A percentile compares a stretch with the other conserved stretches of the same genome.
phyloP scores from a whole-genome alignment of 2,797 vertebrate genomes.

The Prionace glauca region DNA sequence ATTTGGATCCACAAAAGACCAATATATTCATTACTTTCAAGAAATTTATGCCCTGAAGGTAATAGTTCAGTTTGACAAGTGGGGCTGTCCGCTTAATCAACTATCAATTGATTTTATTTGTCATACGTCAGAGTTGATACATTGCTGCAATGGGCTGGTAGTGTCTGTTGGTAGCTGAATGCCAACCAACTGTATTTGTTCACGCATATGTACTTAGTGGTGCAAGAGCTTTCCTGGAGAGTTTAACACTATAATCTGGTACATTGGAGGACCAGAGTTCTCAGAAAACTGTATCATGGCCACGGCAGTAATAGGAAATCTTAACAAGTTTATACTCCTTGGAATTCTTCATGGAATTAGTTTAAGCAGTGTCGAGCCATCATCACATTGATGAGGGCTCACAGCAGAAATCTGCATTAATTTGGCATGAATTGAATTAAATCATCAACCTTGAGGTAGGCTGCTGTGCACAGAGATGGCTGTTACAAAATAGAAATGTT shows the following conservation, averaged over 20 bases:
- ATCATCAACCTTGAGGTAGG: neutral
- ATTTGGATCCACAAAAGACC: neutral
- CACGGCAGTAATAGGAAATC: neutral
- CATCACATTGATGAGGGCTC: neutral
- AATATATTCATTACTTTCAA: slow-evolving; percentile 11
- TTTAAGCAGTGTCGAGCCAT: neutral
- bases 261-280: neutral
- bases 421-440: neutral
- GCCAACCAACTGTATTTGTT: neutral
- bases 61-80: slow-evolving; percentile 9
- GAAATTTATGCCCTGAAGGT: slow-evolving; percentile 16
- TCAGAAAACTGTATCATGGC: neutral
- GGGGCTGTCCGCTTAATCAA: neutral
- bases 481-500: neutral
- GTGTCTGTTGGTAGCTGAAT: neutral
- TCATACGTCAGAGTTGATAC: neutral
- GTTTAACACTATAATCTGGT: neutral
- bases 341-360: neutral
- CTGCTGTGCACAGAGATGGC: neutral
- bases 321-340: neutral
- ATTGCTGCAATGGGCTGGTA: neutral
- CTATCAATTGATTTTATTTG: slow-evolving; percentile 21
- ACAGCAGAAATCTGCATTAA: neutral
- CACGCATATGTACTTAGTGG: neutral
- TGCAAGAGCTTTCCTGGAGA: neutral